Percentiles rank a stretch among this genome's conserved stretches.
Evolutionary conservation across 2,113 vertebrate species (phyloP).

Genomic region (Pseudorasbora parva): DNA sequence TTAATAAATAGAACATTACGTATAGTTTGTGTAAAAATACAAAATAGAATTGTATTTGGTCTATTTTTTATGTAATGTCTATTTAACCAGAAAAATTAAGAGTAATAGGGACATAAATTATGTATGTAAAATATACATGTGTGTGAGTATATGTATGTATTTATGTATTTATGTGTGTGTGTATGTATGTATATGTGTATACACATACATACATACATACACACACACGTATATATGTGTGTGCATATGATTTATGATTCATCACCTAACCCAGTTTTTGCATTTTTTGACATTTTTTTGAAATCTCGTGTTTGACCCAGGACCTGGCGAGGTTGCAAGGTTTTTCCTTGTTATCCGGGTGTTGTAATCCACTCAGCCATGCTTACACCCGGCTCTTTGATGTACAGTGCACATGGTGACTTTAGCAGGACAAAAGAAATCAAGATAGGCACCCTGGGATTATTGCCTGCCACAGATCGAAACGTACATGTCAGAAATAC

Average conservation of each 20-base stretch:
- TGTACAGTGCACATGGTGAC: conserved; percentile 30
- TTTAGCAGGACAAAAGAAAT: conserved; percentile 26
- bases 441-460: conserved; percentile 36
- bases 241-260: neutral
- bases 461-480: conserved; percentile 29
- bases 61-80: too few relatives aligned
- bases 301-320: conserved; percentile 1
- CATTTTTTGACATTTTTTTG: conserved; percentile 1
- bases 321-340: neutral
- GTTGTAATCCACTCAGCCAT: conserved; percentile 48
- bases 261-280: neutral
- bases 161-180: too few relatives aligned
- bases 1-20: too few relatives aligned
- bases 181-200: too few relatives aligned
- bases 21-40: too few relatives aligned
- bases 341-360: conserved; percentile 8
- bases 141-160: too few relatives aligned
- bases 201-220: rapidly evolving
- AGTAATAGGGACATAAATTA: too few relatives aligned
- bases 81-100: too few relatives aligned
- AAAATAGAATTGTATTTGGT: too few relatives aligned
- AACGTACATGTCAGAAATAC: conserved; percentile 38
- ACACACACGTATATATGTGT: too few relatives aligned
- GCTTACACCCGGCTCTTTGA: conserved; percentile 33
- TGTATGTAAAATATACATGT: too few relatives aligned